Percentiles rank a stretch among this genome's conserved stretches.
Evolutionary conservation across 2,113 vertebrate species (phyloP).

Genomic region (Prionailurus bengalensis): DNA sequence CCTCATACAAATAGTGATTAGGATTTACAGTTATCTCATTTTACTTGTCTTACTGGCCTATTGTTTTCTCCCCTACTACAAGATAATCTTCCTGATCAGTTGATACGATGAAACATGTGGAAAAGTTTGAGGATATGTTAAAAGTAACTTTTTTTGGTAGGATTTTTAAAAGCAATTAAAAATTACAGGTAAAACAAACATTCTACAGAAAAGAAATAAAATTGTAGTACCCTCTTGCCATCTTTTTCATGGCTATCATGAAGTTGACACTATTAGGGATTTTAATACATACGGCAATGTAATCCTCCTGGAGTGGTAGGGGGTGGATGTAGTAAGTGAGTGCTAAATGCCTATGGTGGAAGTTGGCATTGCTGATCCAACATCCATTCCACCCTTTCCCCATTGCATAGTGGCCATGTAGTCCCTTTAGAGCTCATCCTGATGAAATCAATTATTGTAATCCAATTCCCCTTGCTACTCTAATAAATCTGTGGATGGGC

Average conservation of each 20-base stretch:
- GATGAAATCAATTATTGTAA: neutral
- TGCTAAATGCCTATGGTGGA: neutral
- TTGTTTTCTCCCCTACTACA: neutral
- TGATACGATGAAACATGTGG: slow-evolving; percentile 11
- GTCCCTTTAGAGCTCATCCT: neutral
- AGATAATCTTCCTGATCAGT: neutral
- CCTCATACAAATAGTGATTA: neutral
- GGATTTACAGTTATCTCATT: neutral
- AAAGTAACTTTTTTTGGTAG: neutral
- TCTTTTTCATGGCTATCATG: neutral
- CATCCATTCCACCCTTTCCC: neutral
- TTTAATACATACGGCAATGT: neutral
- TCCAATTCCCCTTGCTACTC: neutral
- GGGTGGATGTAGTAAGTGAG: neutral
- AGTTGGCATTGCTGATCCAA: neutral
- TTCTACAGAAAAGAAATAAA: slow-evolving; percentile 34
- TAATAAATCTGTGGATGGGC: neutral
- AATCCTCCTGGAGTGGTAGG: neutral
- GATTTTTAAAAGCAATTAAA: neutral
- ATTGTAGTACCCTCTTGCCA: neutral
- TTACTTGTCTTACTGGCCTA: neutral
- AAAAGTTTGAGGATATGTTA: slow-evolving; percentile 8
- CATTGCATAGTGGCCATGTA: neutral
- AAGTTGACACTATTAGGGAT: neutral
- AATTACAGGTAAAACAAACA: neutral